These are phyloP conservation scores for Synanthedon myopaeformis DNA, from an alignment of 2,888 invertebrate genomes.

Conservation along the genomic window DNA sequence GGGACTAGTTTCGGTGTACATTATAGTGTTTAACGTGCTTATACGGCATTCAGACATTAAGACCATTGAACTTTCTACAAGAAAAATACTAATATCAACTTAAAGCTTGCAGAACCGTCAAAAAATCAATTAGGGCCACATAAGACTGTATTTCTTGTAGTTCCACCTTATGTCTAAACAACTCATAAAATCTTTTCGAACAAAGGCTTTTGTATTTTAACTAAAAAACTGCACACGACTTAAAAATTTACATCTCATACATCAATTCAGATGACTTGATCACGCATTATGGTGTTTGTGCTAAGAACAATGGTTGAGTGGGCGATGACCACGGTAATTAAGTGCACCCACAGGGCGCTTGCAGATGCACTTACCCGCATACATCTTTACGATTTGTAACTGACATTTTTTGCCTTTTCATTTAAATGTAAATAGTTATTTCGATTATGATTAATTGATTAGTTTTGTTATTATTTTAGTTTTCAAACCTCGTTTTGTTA, in stretches of 20 bases:
- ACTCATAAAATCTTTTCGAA: no score
- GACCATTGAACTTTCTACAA: no score
- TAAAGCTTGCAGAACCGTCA: no score
- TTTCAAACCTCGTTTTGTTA: no score
- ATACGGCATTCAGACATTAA: no score
- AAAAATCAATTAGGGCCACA: no score
- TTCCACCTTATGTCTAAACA: no score
- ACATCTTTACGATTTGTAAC: conserved; percentile 9
- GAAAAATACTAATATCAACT: no score
- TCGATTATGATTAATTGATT: conserved; percentile 4
- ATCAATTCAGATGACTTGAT: conserved; percentile 16
- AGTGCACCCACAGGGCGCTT: neutral
- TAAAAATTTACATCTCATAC: conserved; percentile 15
- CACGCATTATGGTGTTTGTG: conserved; percentile 5
- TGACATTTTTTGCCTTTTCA: conserved; percentile 9
- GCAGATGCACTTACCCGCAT: conserved; percentile 12
- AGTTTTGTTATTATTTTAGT: neutral
- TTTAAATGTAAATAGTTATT: conserved; percentile 9
- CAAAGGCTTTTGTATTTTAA: neutral
- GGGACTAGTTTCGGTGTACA: no score
- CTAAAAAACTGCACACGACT: conserved; percentile 2
- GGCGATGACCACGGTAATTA: conserved; percentile 23
- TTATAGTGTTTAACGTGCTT: no score
- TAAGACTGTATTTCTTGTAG: no score
- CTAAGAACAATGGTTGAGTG: conserved; percentile 19